Evolutionary conservation across 1,140 invertebrate species (phyloP).

Genomic region (Tenebrio molitor): DNA sequence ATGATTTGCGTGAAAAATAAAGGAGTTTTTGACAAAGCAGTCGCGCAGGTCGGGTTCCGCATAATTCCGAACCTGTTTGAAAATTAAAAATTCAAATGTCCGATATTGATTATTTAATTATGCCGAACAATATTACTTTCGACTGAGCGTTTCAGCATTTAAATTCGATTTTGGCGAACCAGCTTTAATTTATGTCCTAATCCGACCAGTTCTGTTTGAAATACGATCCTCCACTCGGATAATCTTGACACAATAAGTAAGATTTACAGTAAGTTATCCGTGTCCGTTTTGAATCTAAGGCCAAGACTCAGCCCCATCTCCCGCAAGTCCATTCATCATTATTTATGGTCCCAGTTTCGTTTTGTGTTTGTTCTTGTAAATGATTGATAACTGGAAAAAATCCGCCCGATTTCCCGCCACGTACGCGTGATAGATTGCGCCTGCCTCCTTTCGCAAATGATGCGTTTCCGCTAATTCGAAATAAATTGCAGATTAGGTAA

Average conservation of each 20-base stretch:
- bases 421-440: conserved; percentile 23
- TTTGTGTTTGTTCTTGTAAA: not conserved
- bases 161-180: not conserved
- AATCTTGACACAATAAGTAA: not conserved
- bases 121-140: not conserved
- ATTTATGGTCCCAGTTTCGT: not conserved
- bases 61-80: no score
- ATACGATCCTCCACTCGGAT: not conserved
- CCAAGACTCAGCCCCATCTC: not conserved
- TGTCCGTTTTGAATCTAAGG: no score
- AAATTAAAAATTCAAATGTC: not conserved
- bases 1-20: no score
- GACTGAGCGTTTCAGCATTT: not conserved
- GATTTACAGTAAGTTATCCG: not conserved
- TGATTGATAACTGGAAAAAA: not conserved
- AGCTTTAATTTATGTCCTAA: not conserved
- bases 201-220: not conserved
- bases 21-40: no score
- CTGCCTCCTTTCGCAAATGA: conserved; percentile 16
- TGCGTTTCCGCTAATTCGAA: conserved; percentile 37
- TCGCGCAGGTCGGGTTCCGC: no score
- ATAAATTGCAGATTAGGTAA: conserved; percentile 39
- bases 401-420: not conserved
- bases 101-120: not conserved
- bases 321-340: not conserved